Conservation (phyloP, 2,113 vertebrate genomes). For the Phainopepla nitens region DNA sequence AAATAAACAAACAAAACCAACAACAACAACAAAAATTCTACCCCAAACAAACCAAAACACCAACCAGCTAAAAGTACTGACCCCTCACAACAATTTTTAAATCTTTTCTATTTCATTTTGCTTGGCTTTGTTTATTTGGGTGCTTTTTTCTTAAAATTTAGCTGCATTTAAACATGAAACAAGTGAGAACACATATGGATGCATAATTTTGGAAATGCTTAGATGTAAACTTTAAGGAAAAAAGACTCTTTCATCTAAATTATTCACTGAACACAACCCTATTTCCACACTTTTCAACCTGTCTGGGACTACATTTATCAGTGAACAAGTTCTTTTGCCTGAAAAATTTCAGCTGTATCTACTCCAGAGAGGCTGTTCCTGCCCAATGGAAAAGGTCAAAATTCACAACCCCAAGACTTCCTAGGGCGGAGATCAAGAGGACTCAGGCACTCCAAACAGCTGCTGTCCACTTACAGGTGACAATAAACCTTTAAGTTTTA, state of each 20-base stretch:
- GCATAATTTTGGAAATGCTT: background rate
- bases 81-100: rapidly evolving
- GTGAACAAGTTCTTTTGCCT: background rate
- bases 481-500: background rate
- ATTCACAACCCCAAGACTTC: background rate
- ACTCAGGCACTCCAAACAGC: background rate
- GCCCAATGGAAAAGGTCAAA: background rate
- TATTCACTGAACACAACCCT: background rate
- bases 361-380: background rate
- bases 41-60: background rate
- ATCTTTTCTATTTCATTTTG: background rate
- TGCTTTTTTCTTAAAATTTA: background rate
- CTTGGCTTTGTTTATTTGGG: background rate
- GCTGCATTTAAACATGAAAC: background rate
- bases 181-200: background rate
- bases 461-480: background rate
- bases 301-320: background rate
- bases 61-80: background rate
- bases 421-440: background rate
- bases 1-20: background rate
- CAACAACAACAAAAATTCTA: background rate
- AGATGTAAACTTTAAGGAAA: background rate
- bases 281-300: background rate
- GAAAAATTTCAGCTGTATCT: background rate
- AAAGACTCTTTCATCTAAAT: background rate